These are phyloP conservation scores for Temnothorax nylanderi DNA, from an alignment of 1,140 invertebrate genomes.

Conservation along the genomic window DNA sequence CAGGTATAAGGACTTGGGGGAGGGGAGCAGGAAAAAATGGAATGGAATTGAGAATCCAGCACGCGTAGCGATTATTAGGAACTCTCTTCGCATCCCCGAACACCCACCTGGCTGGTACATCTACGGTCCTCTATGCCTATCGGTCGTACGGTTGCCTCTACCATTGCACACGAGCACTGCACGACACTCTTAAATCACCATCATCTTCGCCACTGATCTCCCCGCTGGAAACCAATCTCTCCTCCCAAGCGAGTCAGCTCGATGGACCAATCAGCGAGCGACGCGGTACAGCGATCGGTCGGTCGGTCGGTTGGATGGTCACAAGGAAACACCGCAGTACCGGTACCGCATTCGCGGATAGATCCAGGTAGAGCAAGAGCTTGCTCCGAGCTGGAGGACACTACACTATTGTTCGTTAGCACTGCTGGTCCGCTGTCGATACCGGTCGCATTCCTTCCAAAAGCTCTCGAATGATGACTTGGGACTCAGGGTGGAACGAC, in stretches of 20 bases:
- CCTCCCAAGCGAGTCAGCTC: slow-evolving; percentile 1
- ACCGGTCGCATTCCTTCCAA: background rate
- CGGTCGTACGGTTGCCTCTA: slow-evolving; percentile 72
- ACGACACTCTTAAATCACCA: slow-evolving; percentile 80
- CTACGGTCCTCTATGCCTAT: slow-evolving; percentile 78
- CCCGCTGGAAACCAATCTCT: slow-evolving; percentile 13
- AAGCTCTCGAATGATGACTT: background rate
- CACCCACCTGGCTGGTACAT: slow-evolving; percentile 85
- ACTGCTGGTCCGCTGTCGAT: background rate
- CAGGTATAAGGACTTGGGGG: background rate
- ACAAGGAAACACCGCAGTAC: background rate
- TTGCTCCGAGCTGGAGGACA: slow-evolving; percentile 29
- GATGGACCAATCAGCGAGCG: slow-evolving; percentile 18
- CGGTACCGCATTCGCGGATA: slow-evolving; percentile 34
- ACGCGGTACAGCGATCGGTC: background rate
- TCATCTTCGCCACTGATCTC: slow-evolving; percentile 66
- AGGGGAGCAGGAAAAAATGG: background rate
- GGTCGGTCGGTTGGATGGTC: slow-evolving; percentile 3
- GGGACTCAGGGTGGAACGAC: slow-evolving; percentile 23
- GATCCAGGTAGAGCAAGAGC: slow-evolving; percentile 25
- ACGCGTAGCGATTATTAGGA: slow-evolving; percentile 12
- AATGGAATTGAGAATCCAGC: background rate
- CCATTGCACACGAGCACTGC: slow-evolving; percentile 81
- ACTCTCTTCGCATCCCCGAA: background rate
- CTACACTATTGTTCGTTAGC: slow-evolving; percentile 28